Evolutionary conservation across 2,113 vertebrate genomes (phyloP).

Genomic region (Tychaedon coryphoeus): DNA sequence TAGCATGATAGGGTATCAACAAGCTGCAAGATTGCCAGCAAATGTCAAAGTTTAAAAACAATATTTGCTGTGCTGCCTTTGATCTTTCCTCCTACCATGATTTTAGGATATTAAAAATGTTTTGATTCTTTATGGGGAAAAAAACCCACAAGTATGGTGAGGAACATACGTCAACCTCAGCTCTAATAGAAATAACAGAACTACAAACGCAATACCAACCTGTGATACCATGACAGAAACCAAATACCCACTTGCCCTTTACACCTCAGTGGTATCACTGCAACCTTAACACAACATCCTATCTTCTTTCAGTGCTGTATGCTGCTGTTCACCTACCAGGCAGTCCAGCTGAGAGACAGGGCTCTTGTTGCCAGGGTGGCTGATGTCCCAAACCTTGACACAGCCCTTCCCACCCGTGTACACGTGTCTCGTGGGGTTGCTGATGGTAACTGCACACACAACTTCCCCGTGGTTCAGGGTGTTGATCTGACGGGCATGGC

Average conservation of each 20-base stretch:
- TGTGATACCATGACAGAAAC: neutral
- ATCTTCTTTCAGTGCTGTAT: neutral
- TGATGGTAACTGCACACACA: slow-evolving; percentile 84
- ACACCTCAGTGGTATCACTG: neutral
- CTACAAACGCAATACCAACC: neutral
- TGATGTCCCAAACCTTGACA: slow-evolving; percentile 86
- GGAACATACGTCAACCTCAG: neutral
- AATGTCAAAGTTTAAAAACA: neutral
- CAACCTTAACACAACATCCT: neutral
- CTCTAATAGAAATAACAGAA: neutral
- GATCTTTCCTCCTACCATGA: neutral
- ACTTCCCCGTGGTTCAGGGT: slow-evolving; percentile 83
- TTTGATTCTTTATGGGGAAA: neutral
- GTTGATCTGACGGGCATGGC: slow-evolving; percentile 84
- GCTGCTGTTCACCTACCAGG: slow-evolving; percentile 65
- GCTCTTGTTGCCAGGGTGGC: slow-evolving; percentile 83
- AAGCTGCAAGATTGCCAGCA: neutral
- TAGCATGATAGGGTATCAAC: neutral
- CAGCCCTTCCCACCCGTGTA: slow-evolving; percentile 84
- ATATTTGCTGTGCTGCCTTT: neutral
- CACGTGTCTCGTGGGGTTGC: slow-evolving; percentile 82
- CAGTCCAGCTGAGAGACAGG: slow-evolving; percentile 86
- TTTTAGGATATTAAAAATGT: neutral
- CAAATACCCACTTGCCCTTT: neutral
- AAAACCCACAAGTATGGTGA: neutral